Percentiles rank a stretch among this genome's conserved stretches.
phyloP scores from a whole-genome alignment of 2,113 vertebrate genomes.

The Mesoclemmys tuberculata region DNA sequence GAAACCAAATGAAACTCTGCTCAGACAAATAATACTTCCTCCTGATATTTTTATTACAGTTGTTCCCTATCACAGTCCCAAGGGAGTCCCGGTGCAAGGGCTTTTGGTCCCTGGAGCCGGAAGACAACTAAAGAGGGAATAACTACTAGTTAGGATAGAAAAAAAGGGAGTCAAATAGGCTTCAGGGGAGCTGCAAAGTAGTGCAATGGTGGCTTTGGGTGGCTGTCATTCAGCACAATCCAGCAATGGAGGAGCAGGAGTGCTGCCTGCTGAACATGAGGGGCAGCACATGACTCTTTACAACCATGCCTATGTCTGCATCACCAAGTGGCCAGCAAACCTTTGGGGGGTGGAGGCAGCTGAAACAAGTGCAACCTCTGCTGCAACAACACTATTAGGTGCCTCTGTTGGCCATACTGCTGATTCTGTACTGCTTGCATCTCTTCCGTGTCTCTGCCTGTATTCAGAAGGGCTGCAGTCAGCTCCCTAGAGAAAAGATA shows the following conservation, averaged over 20 bases:
- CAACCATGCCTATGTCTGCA: not conserved
- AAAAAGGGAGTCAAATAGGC: not conserved
- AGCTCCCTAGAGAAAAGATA: no score
- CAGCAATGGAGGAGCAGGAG: not conserved
- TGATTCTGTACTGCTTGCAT: no score
- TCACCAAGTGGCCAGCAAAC: not conserved
- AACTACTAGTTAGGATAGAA: not conserved
- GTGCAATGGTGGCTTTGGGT: not conserved
- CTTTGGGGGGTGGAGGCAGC: not conserved
- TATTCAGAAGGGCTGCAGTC: no score
- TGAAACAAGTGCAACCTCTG: not conserved
- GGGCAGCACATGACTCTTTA: not conserved
- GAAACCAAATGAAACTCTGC: not conserved
- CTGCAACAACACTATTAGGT: no score
- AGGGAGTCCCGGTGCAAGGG: not conserved
- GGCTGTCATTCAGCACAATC: conserved; percentile 1
- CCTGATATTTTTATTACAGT: not conserved
- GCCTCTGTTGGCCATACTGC: no score
- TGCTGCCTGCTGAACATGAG: not conserved
- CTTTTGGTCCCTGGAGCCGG: not conserved
- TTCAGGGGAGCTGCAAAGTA: not conserved
- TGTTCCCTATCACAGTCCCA: not conserved
- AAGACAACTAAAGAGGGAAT: not conserved
- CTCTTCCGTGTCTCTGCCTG: no score
- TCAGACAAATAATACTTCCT: not conserved